Evolutionary conservation across 2,797 vertebrate species (phyloP).

Genomic region (Ciconia nigra): DNA sequence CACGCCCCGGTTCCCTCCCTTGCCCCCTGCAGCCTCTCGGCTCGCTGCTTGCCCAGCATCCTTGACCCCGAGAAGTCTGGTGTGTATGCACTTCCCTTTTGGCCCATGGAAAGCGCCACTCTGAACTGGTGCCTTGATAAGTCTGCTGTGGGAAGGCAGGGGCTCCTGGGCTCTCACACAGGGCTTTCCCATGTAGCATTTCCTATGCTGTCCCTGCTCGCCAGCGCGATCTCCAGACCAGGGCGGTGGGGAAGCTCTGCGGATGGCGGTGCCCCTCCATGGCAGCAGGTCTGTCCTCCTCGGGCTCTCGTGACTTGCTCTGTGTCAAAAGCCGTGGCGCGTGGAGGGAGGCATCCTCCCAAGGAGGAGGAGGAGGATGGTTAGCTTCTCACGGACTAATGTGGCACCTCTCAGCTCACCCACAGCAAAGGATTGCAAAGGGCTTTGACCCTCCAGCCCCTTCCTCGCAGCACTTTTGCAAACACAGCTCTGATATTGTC

Average conservation of each 20-base stretch:
- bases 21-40: constrained; percentile 56
- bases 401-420: not conserved
- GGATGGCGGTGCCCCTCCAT: not conserved
- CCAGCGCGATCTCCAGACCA: not conserved
- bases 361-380: not conserved
- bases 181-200: constrained; percentile 69
- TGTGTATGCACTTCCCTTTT: constrained; percentile 78
- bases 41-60: constrained; percentile 57
- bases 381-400: not conserved
- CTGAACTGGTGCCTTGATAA: constrained; percentile 65
- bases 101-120: constrained; percentile 68
- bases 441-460: not conserved
- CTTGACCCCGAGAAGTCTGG: constrained; percentile 74
- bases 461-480: not conserved
- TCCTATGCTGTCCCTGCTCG: constrained; percentile 58
- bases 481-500: not conserved
- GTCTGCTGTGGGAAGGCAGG: constrained; percentile 77
- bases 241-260: not conserved
- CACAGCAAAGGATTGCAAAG: not conserved
- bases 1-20: constrained; percentile 30
- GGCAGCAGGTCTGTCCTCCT: not conserved
- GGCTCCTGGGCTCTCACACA: constrained; percentile 77
- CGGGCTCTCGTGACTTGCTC: accelerated
- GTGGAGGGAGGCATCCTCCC: not conserved
- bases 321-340: not conserved